phyloP scores from a whole-genome alignment of 92 coral and sea anemone species.

The Epizoanthus scotinus region DNA sequence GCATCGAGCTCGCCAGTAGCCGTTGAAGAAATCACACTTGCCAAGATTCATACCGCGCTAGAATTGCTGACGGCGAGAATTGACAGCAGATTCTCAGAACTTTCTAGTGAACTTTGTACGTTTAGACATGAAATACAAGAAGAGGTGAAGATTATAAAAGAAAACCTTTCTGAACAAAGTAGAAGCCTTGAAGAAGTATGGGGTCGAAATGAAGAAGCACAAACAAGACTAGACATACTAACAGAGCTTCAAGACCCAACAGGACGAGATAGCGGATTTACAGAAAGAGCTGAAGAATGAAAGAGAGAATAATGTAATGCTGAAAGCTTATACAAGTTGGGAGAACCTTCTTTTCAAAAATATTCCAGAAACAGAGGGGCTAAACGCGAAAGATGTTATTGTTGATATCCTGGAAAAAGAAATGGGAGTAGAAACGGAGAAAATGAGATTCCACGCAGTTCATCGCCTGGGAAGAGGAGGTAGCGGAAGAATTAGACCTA shows the following conservation, averaged over 20 bases:
- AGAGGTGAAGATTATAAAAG: neutral
- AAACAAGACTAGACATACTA: too few species aligned
- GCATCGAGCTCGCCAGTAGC: neutral
- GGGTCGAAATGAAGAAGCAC: too few species aligned
- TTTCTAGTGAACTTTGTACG: neutral
- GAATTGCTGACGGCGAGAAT: neutral
- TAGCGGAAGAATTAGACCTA: neutral
- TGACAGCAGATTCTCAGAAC: neutral
- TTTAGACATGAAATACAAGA: neutral
- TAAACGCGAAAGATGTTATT: neutral
- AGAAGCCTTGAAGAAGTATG: too few species aligned
- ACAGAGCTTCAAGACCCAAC: neutral
- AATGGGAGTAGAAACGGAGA: neutral
- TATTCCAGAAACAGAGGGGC: neutral
- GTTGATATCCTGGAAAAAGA: neutral
- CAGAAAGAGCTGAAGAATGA: neutral
- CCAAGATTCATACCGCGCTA: neutral
- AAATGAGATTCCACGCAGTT: neutral
- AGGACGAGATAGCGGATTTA: neutral
- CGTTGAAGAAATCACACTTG: too few species aligned
- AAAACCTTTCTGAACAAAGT: neutral
- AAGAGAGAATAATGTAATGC: neutral
- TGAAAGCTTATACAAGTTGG: neutral
- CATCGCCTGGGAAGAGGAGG: neutral
- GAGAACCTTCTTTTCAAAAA: neutral